Evolutionary conservation across 2,888 invertebrate genomes (phyloP), one percentile per base, ranked within the genome.

Genomic region (Lithophane ornitopus): DNA sequence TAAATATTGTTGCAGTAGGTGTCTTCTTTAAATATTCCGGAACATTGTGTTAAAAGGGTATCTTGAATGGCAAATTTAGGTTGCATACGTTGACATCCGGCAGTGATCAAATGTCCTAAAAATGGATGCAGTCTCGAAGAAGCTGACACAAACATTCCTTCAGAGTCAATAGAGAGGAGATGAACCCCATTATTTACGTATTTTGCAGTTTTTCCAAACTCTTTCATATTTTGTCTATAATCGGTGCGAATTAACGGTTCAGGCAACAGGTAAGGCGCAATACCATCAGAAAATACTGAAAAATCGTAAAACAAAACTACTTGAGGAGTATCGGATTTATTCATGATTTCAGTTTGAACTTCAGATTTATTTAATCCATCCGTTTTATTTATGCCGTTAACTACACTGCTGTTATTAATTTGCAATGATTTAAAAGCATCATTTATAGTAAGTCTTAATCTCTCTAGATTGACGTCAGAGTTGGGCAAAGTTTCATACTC

Each of bases 61-160:
- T 94, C 91, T 81, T 93, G 92, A 68, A 96, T 93, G 0, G 93
- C 93, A 72, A 88, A 90, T 82, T 89, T 92, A 3, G 95, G 95
- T 46, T 87, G 89, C 78, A 92, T 80, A 69, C 91, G 90, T 85
- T 91, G 92, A 76, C 91, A 93, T 26, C 90, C 92, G 66, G 89
- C 87, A 1, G 91, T 86, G 41, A 95, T 84, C 63, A 96, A 78
- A 77, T 92, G 89, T 26, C 90, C 90, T 70, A 96, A 89, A 76
- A 96, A 93, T 14, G 94, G 95, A 87, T 96, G 95, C 41, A 91
- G 83, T 44, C 84, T 90, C 2, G 92, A 88, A 8, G 94, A 89
- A 39, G 94, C 92, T 44, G 96, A 93, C 8, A 96, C 83, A 83
- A 96, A 95, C n/a, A 81, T 77, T 6, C 96, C 96, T 63, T 94